Evolutionary conservation across 2,797 vertebrate genomes (phyloP).

Genomic region (Acanthurus lineatus): DNA sequence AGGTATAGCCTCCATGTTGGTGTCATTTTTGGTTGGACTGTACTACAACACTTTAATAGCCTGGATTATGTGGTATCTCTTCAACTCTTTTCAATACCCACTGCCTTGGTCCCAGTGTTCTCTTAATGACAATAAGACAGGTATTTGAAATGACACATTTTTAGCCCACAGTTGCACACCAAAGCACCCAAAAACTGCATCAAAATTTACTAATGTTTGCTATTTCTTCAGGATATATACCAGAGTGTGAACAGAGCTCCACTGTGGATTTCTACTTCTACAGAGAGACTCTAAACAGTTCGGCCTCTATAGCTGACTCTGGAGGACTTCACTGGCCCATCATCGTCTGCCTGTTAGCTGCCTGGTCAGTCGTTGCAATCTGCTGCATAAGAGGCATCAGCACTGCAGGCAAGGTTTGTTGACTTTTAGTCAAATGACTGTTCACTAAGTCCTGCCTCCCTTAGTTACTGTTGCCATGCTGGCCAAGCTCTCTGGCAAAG

Average conservation of each 20-base stretch:
- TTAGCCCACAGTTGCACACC: background rate
- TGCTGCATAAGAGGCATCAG: constrained; percentile 93
- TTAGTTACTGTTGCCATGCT: background rate
- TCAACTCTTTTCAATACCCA: constrained; percentile 96
- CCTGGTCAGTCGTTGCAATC: constrained; percentile 89
- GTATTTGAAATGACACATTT: constrained; percentile 71
- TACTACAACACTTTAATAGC: constrained; percentile 97
- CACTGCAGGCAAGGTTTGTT: constrained; percentile 94
- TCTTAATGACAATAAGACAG: constrained; percentile 85
- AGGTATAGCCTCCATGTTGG: constrained; percentile 92
- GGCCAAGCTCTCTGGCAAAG: background rate
- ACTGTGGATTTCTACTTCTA: constrained; percentile 95
- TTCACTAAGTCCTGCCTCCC: background rate
- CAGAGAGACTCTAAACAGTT: constrained; percentile 90
- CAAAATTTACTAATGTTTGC: background rate
- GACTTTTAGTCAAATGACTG: background rate
- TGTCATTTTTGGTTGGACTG: constrained; percentile 90
- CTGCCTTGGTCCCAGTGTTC: constrained; percentile 93
- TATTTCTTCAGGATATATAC: constrained; percentile 78
- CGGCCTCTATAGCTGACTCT: constrained; percentile 85
- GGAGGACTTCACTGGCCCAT: constrained; percentile 92
- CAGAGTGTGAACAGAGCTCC: constrained; percentile 90
- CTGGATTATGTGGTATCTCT: constrained; percentile 97
- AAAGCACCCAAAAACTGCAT: background rate
- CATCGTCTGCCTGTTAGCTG: constrained; percentile 87